Evolutionary conservation across 1,140 invertebrate species (phyloP).

Genomic region (Procambarus clarkii): DNA sequence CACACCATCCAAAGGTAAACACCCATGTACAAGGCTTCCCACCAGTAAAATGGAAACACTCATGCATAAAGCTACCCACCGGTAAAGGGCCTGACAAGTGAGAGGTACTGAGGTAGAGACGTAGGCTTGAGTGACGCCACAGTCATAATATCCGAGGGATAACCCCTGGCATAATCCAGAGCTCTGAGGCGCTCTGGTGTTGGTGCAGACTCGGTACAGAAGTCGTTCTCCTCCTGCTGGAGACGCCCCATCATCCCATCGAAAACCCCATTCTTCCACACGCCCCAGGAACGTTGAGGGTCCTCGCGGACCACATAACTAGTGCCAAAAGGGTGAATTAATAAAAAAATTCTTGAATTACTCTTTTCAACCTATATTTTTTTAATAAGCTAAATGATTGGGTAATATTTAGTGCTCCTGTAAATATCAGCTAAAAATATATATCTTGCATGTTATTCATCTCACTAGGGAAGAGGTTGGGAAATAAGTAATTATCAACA

Average conservation of each 20-base stretch:
- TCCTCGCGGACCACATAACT: constrained; percentile 16
- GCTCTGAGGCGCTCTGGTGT: constrained; percentile 7
- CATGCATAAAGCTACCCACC: background rate
- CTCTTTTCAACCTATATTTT: no score
- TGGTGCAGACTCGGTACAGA: constrained; percentile 7
- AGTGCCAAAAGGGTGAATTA: no score
- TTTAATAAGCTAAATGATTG: no score
- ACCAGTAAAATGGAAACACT: background rate
- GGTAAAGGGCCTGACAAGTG: constrained; percentile 19
- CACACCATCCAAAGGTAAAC: no score
- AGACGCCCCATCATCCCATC: constrained; percentile 18
- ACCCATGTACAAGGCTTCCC: no score
- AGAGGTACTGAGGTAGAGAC: background rate
- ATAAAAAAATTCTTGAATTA: no score
- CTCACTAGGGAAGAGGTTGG: no score
- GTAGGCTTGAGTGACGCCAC: constrained; percentile 14
- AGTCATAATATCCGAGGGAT: constrained; percentile 1
- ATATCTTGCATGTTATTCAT: no score
- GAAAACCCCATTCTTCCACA: background rate
- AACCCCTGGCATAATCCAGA: background rate
- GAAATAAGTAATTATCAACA: no score
- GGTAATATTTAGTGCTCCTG: no score
- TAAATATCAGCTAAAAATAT: no score
- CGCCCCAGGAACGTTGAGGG: constrained; percentile 13
- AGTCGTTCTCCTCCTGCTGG: constrained; percentile 33